A percentile compares a stretch with the other conserved stretches of the same genome.
Conservation (phyloP, 2,113 vertebrate genomes). For the Syngnathus floridae region DNA sequence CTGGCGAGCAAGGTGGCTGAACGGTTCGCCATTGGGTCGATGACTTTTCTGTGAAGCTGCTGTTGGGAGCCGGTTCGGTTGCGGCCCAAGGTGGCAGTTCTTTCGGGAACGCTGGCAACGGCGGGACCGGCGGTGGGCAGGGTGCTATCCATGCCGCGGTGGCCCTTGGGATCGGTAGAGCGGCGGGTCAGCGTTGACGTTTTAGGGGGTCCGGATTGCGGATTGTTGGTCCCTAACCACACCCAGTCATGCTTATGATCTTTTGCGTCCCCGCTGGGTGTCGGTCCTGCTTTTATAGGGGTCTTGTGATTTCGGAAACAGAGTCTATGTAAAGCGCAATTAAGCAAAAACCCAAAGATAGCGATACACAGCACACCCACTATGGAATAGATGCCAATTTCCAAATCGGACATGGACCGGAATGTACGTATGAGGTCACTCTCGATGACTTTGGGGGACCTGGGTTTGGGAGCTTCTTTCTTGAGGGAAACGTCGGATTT, state of each 20-base stretch:
- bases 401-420: slow-evolving; percentile 78
- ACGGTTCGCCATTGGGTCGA: slow-evolving; percentile 46
- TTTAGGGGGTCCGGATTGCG: slow-evolving; percentile 45
- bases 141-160: slow-evolving; percentile 18
- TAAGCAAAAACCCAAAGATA: slow-evolving; percentile 83
- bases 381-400: slow-evolving; percentile 87
- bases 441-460: slow-evolving; percentile 59
- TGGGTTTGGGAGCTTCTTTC: slow-evolving; percentile 46
- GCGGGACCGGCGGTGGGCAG: slow-evolving; percentile 37
- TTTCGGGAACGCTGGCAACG: slow-evolving; percentile 59
- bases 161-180: slow-evolving; percentile 38
- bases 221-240: slow-evolving; percentile 71
- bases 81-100: slow-evolving; percentile 73
- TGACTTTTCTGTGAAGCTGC: slow-evolving; percentile 37
- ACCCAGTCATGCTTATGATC: slow-evolving; percentile 89
- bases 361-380: slow-evolving; percentile 84
- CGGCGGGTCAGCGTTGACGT: slow-evolving; percentile 66
- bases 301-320: slow-evolving; percentile 77
- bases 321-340: slow-evolving; percentile 80
- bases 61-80: slow-evolving; percentile 59
- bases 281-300: slow-evolving; percentile 70
- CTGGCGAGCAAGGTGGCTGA: slow-evolving; percentile 64
- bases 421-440: slow-evolving; percentile 65
- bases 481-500: slow-evolving; percentile 38
- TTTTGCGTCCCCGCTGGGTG: slow-evolving; percentile 66